A percentile compares a stretch with the other conserved stretches of the same genome.
Evolutionary conservation across 2,797 vertebrate species (phyloP).

Genomic region (Scarus forsteni): DNA sequence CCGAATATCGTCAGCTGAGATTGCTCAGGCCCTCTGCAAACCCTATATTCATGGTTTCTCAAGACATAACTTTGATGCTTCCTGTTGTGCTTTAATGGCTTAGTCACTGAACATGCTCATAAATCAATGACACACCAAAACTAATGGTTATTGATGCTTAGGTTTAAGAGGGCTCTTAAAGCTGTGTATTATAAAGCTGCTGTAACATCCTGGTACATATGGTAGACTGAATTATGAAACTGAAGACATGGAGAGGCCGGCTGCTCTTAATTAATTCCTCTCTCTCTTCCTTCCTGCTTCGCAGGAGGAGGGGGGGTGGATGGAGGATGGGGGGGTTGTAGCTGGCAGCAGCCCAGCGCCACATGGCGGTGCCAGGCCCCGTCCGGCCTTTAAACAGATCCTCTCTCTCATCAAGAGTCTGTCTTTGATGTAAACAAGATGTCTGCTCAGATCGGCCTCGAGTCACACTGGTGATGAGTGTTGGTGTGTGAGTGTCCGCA

Average conservation of each 20-base stretch:
- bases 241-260: constrained; percentile 22
- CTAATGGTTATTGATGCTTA: not conserved
- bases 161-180: not conserved
- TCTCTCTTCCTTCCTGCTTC: constrained; percentile 41
- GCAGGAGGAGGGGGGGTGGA: constrained; percentile 7
- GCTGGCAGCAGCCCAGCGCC: constrained; percentile 48
- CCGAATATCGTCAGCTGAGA: too few species aligned
- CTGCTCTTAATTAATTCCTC: constrained; percentile 31
- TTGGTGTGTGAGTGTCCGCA: constrained; percentile 1
- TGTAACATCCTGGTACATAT: not conserved
- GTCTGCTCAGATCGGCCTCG: constrained; percentile 4
- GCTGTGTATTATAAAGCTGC: not conserved
- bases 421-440: constrained; percentile 65
- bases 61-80: too few species aligned
- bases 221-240: constrained; percentile 1
- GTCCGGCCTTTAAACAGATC: constrained; percentile 30
- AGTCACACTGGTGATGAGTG: constrained; percentile 4
- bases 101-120: too few species aligned
- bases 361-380: constrained; percentile 75
- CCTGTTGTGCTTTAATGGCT: too few species aligned
- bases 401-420: constrained; percentile 22
- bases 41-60: too few species aligned
- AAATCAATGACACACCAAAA: too few species aligned
- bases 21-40: too few species aligned
- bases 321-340: constrained; percentile 21